Evolutionary conservation across 92 coral and sea anemone species (phyloP), one percentile per base, ranked within the genome.

Genomic region (Chrysogorgia sp.): DNA sequence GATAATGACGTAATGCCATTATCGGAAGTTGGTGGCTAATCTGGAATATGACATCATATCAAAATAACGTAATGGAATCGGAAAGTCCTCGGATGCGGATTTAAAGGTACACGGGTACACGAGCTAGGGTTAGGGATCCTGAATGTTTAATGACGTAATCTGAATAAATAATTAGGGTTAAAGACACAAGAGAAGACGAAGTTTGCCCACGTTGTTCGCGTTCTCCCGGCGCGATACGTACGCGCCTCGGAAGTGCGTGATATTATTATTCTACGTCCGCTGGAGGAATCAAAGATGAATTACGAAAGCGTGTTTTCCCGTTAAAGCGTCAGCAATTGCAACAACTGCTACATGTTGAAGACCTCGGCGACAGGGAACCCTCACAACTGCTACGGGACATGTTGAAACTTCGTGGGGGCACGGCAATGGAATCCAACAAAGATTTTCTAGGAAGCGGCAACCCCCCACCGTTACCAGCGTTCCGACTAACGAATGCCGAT

Each of bases 221-320:
- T 75, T 24, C 63, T 88, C 7, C 84, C 86, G 9, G 80, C 86
- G 13, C 83, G 59, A 31, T 76, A 74, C n/a, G n/a, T n/a, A n/a
- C n/a, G n/a, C 37, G 88, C 92, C 43, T 81, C 81, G 3, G 92
- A 88, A 22, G 83, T 83, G 28, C 78, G 84, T 12, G 83, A 74
- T 17, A 37, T 37, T 17, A 37, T 37, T 33, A 85, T 85, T 21
- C 64, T 85, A 48, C 58, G 71, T 2, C 74, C 83, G 5, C 80
- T 84, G 43, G 70, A 67, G 57, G 47, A 71, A 69, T 71, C 32
- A 56, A 67, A 19, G n/a, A 31, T 55, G 82, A 35, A 13, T 63
- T 43, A 40, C 84, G 67, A 52, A 57, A 17, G 58, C 67, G 71
- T 49, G 77, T 63, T 10, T 84, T 79, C 62, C 79, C 87, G 47